A percentile compares a stretch with the other conserved stretches of the same genome.
Conservation (phyloP, 2,888 invertebrate species). For the Apamea anceps region DNA sequence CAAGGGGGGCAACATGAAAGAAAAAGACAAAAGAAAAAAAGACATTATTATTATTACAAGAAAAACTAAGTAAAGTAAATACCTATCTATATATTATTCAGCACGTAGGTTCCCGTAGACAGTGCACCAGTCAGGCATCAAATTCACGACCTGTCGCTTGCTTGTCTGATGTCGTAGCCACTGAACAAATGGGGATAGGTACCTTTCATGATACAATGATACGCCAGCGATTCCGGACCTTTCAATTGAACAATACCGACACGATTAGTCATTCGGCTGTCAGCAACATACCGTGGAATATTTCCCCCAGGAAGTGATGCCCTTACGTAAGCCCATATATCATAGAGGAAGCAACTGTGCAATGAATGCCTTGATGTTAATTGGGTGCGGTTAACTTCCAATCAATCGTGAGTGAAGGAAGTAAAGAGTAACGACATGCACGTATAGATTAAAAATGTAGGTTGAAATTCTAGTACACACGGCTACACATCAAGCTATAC, state of each 20-base stretch:
- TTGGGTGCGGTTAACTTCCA: constrained; percentile 44
- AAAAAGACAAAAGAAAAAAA: too few species aligned
- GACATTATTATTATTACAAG: background rate
- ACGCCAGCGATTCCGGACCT: constrained; percentile 16
- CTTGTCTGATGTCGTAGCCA: background rate
- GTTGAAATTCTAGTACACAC: constrained; percentile 1
- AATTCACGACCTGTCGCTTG: background rate
- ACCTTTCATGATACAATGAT: constrained; percentile 7
- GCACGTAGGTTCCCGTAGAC: background rate
- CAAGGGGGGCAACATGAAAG: too few species aligned
- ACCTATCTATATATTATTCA: background rate
- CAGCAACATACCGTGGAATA: constrained; percentile 15
- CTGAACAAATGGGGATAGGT: background rate
- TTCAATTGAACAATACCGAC: constrained; percentile 7
- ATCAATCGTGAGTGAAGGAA: constrained; percentile 50
- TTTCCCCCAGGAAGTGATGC: constrained; percentile 51
- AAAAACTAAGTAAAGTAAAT: background rate
- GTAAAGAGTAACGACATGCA: constrained; percentile 36
- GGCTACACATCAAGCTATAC: too few species aligned
- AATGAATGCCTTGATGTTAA: constrained; percentile 48
- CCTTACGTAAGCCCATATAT: constrained; percentile 50
- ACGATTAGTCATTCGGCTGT: constrained; percentile 41
- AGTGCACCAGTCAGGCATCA: background rate
- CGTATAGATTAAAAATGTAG: constrained; percentile 8
- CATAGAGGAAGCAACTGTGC: constrained; percentile 50